Conservation (phyloP, 2,797 vertebrate genomes). For the Sternotherus odoratus region DNA sequence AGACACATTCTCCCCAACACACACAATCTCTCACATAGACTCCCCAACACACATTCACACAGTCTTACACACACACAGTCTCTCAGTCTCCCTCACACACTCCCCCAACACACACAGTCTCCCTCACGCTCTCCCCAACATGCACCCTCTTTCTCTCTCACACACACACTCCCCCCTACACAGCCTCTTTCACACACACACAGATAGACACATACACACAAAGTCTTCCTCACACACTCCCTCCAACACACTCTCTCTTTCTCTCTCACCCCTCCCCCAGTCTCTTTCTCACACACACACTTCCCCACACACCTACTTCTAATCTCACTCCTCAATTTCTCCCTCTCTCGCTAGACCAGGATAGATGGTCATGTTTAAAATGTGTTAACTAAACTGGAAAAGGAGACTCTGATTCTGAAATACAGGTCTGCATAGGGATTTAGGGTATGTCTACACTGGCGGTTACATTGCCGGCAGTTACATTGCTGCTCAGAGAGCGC, state of each 20-base stretch:
- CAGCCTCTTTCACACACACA: not conserved
- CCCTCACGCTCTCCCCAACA: not conserved
- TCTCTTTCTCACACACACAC: not conserved
- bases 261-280: not conserved
- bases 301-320: not conserved
- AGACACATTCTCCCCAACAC: too few species aligned
- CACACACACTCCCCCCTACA: not conserved
- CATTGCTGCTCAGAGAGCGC: too few species aligned
- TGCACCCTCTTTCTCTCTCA: not conserved
- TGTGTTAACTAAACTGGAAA: not conserved
- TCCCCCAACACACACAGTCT: not conserved
- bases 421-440: not conserved
- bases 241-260: not conserved
- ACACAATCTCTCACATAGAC: too few species aligned
- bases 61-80: not conserved
- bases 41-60: too few species aligned
- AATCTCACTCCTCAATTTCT: not conserved
- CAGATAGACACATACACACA: not conserved
- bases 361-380: not conserved
- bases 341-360: not conserved
- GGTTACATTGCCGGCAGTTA: too few species aligned
- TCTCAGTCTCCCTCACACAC: not conserved
- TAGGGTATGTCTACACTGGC: too few species aligned
- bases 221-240: not conserved
- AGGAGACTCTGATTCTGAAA: not conserved